Evolutionary conservation across 1,140 invertebrate genomes (phyloP), one percentile per base, ranked within the genome.

Genomic region (Melitaea cinxia): DNA sequence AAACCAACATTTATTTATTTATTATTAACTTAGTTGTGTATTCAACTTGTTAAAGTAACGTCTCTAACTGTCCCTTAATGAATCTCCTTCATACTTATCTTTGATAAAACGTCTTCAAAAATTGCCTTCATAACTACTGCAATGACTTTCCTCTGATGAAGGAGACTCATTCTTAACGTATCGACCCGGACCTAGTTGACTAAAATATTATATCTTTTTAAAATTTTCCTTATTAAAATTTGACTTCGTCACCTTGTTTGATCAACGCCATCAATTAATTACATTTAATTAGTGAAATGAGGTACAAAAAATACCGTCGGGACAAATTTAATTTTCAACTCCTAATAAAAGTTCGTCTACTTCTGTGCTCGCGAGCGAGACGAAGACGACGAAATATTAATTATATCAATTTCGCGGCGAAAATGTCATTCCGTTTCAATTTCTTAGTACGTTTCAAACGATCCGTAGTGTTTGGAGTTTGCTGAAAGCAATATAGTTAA

Each of bases 201-300:
- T 37, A 23, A 42, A 26, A 42, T 57, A 42, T 17, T 57, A 24
- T 17, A 42, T 12, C 2, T 42, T 0, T 26, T 17, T n/a, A 23
- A 57, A 45, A 45, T 24, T 39, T 67, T 64, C 50, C 39, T 66
- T 60, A 66, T 65, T 64, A 72, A 68, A 68, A 57, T 65, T 63
- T 49, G 53, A 68, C 73, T 73, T 70, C 57, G 65, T 68, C 64
- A 52, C 65, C 62, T 54, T 55, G 66, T 73, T 76, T 74, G 74
- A 75, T 77, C 61, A 77, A 74, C 72, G 68, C 72, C 59, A 61
- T 60, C 65, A 72, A 77, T 73, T 73, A 77, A 75, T 73, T 72
- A 67, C 65, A 63, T 82, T 85, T 83, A 83, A 83, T 86, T 83
- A 80, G 66, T 71, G 70, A 73, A 73, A 72, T 75, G 75, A 67